Conservation (phyloP, 2,113 vertebrate species). For the Columba livia region DNA sequence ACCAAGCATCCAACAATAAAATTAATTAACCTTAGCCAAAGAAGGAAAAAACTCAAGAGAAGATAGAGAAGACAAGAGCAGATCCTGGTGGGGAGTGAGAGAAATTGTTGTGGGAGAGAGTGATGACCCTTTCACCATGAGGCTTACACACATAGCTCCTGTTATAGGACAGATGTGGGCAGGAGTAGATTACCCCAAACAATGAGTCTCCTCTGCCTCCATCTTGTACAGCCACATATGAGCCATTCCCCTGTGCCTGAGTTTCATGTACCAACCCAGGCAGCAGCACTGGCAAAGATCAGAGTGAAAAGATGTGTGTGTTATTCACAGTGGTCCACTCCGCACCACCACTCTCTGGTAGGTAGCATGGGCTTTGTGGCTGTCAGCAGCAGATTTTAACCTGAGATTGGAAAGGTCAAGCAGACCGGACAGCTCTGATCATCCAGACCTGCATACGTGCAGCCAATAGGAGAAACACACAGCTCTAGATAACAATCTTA, state of each 20-base stretch:
- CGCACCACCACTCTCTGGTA: neutral
- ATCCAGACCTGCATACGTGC: neutral
- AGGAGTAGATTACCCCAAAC: neutral
- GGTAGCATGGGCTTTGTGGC: neutral
- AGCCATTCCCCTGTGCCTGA: neutral
- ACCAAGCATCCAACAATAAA: neutral
- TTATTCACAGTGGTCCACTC: neutral
- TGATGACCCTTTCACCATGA: neutral
- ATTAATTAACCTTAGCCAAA: neutral
- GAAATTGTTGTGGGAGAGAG: neutral
- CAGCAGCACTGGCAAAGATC: neutral
- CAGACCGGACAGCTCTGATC: neutral
- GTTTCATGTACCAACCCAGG: neutral
- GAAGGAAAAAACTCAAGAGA: neutral
- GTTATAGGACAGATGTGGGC: neutral
- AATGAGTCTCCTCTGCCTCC: neutral
- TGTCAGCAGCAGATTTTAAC: neutral
- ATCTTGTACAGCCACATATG: neutral
- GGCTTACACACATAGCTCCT: neutral
- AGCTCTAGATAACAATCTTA: neutral
- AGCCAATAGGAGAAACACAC: neutral
- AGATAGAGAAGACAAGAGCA: neutral
- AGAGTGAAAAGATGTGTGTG: rapidly evolving
- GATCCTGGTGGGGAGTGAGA: neutral
- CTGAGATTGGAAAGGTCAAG: neutral